phyloP scores from a whole-genome alignment of 2,888 invertebrate species.

The Cryptocephalus primarius region DNA sequence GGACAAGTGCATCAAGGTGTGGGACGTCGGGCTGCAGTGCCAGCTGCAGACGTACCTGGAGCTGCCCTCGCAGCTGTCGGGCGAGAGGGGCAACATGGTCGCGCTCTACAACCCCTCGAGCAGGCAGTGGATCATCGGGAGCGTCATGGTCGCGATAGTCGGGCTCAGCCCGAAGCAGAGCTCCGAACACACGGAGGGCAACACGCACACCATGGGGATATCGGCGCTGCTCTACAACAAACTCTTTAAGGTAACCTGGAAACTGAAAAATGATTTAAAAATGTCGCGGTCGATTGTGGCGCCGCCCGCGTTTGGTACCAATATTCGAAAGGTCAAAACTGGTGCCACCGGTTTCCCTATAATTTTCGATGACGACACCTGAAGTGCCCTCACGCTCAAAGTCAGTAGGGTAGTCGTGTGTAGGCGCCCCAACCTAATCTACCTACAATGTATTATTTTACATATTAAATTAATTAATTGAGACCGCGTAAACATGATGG shows the following conservation, averaged over 20 bases:
- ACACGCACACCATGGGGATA: constrained; percentile 47
- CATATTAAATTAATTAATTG: too few relatives aligned
- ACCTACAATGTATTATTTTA: too few relatives aligned
- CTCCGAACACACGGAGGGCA: constrained; percentile 59
- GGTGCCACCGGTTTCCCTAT: too few relatives aligned
- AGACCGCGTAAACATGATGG: too few relatives aligned
- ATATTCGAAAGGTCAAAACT: too few relatives aligned
- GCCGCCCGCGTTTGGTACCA: too few relatives aligned
- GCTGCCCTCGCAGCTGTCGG: constrained; percentile 46
- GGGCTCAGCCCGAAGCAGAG: constrained; percentile 55
- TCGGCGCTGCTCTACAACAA: constrained; percentile 67
- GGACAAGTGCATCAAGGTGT: constrained; percentile 64
- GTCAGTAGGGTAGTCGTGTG: too few relatives aligned
- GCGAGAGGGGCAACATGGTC: constrained; percentile 43
- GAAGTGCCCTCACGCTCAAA: too few relatives aligned
- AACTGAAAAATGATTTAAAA: too few relatives aligned
- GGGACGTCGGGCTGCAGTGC: constrained; percentile 56
- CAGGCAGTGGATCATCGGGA: constrained; percentile 55
- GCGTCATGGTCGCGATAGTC: constrained; percentile 51
- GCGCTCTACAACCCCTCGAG: constrained; percentile 51
- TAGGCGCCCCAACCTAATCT: too few relatives aligned
- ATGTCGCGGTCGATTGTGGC: too few relatives aligned
- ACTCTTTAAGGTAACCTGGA: constrained; percentile 41
- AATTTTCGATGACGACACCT: too few relatives aligned
- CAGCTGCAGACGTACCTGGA: constrained; percentile 63